phyloP scores from a whole-genome alignment of 2,113 vertebrate species.

The Prietella phreatophila region DNA sequence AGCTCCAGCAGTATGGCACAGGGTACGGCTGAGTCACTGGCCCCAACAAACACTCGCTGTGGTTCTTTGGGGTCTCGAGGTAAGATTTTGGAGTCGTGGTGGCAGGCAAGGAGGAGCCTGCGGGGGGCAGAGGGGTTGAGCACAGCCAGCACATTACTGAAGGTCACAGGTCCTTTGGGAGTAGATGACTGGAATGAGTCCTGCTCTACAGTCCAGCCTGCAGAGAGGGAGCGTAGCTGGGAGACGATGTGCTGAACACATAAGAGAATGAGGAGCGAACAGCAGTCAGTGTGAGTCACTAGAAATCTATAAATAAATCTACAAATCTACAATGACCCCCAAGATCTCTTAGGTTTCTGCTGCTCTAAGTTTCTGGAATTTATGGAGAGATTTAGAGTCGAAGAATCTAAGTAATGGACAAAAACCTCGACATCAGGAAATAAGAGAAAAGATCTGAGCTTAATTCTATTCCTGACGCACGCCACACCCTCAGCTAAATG shows the following conservation, averaged over 20 bases:
- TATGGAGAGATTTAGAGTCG: neutral
- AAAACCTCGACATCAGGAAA: neutral
- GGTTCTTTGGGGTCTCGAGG: slow-evolving; percentile 61
- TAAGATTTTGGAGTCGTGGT: slow-evolving; percentile 86
- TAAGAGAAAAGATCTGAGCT: neutral
- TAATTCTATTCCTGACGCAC: neutral
- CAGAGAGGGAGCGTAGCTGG: slow-evolving; percentile 68
- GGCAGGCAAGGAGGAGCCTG: slow-evolving; percentile 81
- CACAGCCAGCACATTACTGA: slow-evolving; percentile 82
- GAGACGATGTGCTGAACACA: slow-evolving; percentile 77
- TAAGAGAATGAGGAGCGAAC: slow-evolving; percentile 41
- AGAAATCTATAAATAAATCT: too few relatives aligned
- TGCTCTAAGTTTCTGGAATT: neutral
- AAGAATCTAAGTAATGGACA: neutral
- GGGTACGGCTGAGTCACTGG: slow-evolving; percentile 86
- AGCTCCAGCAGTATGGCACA: slow-evolving; percentile 83
- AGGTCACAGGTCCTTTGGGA: slow-evolving; percentile 75
- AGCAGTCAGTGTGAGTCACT: neutral
- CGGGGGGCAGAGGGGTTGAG: slow-evolving; percentile 74
- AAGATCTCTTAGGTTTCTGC: neutral
- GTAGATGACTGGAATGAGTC: slow-evolving; percentile 80
- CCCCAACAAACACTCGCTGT: slow-evolving; percentile 75
- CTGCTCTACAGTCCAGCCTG: slow-evolving; percentile 80
- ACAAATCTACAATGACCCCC: neutral
- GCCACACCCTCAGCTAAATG: neutral